Percentiles rank a stretch among this genome's conserved stretches.
phyloP scores from a whole-genome alignment of 2,113 vertebrate genomes.

The Lepus americanus region DNA sequence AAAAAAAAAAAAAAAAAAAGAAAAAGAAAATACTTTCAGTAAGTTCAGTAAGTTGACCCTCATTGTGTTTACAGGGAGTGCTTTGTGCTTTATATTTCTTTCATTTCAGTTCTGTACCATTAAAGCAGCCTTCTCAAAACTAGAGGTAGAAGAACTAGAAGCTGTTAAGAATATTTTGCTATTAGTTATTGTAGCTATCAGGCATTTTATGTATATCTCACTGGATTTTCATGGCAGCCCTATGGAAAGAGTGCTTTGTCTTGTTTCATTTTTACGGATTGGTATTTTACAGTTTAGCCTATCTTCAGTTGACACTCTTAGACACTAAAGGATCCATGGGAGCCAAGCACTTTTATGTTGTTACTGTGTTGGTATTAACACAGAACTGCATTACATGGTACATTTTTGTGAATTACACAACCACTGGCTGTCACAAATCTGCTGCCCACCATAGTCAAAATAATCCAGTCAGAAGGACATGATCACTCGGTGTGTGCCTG shows the following conservation, averaged over 20 bases:
- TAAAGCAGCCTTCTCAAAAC: constrained; percentile 24
- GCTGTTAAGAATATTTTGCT: constrained; percentile 29
- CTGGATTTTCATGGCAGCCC: constrained; percentile 28
- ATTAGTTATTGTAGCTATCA: background rate
- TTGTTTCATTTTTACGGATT: background rate
- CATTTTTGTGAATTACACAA: constrained; percentile 31
- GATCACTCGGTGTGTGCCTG: background rate
- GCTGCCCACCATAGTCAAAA: background rate
- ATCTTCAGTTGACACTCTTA: background rate
- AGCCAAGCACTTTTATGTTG: background rate
- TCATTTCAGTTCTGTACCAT: background rate
- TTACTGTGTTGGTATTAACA: background rate
- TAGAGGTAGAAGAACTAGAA: background rate
- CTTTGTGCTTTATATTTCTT: background rate
- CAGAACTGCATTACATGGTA: background rate
- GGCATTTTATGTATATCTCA: background rate
- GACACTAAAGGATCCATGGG: background rate
- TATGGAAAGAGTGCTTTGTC: background rate
- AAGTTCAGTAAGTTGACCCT: background rate
- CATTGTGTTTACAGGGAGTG: background rate
- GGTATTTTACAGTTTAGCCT: constrained; percentile 17
- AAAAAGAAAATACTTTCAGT: no score
- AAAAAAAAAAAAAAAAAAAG: no score
- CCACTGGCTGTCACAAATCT: background rate
- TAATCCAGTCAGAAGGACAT: background rate